A percentile compares a stretch with the other conserved stretches of the same genome.
Conservation (phyloP, 2,113 vertebrate species). For the Conger conger region DNA sequence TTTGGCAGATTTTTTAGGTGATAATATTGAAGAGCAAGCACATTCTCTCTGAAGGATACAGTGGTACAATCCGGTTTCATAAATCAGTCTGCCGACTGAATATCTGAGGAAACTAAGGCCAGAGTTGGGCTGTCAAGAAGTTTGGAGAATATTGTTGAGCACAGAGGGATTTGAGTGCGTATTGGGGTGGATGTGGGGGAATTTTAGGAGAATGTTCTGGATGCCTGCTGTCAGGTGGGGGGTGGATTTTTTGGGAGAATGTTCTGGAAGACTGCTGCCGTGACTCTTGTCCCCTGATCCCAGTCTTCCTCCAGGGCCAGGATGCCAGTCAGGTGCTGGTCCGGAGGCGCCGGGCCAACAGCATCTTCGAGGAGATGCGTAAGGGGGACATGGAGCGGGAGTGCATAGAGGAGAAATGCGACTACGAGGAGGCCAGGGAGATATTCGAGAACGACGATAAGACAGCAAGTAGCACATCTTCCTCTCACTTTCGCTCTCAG, state of each 20-base stretch:
- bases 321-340: constrained; percentile 71
- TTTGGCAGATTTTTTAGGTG: neutral
- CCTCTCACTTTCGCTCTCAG: neutral
- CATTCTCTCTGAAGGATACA: neutral
- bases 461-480: constrained; percentile 69
- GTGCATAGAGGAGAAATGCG: constrained; percentile 83
- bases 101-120: neutral
- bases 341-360: constrained; percentile 79
- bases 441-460: constrained; percentile 78
- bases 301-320: constrained; percentile 78
- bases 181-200: neutral
- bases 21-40: neutral
- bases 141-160: neutral
- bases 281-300: neutral
- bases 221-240: too few species aligned
- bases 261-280: neutral
- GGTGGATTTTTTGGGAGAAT: neutral
- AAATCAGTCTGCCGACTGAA: neutral
- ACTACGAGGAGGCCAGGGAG: constrained; percentile 85
- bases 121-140: neutral
- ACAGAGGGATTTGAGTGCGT: neutral
- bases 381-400: constrained; percentile 87
- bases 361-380: constrained; percentile 74
- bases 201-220: too few species aligned
- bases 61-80: neutral